Evolutionary conservation across 1,140 invertebrate species (phyloP).

Genomic region (Drosophila nasuta): DNA sequence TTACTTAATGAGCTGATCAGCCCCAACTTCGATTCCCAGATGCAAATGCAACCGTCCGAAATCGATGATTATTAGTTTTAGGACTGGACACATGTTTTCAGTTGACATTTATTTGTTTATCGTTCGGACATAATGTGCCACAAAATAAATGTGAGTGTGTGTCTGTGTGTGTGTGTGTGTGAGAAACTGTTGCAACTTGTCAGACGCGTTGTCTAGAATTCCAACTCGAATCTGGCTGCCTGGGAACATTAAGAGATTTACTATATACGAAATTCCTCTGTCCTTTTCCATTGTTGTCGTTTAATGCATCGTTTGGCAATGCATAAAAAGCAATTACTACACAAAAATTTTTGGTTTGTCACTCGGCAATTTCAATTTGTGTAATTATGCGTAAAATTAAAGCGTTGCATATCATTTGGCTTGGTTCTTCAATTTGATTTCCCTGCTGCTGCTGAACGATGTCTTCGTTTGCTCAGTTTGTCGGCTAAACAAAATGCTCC

Average conservation of each 20-base stretch:
- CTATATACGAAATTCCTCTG: not conserved
- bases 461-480: slow-evolving; percentile 15
- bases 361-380: slow-evolving; percentile 81
- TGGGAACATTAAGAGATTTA: not conserved
- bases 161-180: slow-evolving; percentile 55
- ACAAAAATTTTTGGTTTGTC: slow-evolving; percentile 64
- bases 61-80: slow-evolving; percentile 46
- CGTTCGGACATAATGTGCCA: slow-evolving; percentile 58
- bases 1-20: slow-evolving; percentile 82
- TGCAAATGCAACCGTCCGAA: not conserved
- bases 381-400: slow-evolving; percentile 84
- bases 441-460: not conserved
- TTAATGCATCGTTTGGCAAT: slow-evolving; percentile 7
- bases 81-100: slow-evolving; percentile 45
- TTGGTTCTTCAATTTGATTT: slow-evolving; percentile 25
- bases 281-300: slow-evolving; percentile 16
- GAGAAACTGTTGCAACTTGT: slow-evolving; percentile 7
- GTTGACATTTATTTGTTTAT: slow-evolving; percentile 71
- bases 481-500: slow-evolving; percentile 68
- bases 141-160: slow-evolving; percentile 47
- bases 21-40: slow-evolving; percentile 3
- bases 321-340: slow-evolving; percentile 77
- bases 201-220: slow-evolving; percentile 16
- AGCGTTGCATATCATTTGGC: slow-evolving; percentile 80
- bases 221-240: not conserved